A percentile compares a stretch with the other conserved stretches of the same genome.
phyloP scores from a whole-genome alignment of 2,113 vertebrate genomes.

The Glareola pratincola region DNA sequence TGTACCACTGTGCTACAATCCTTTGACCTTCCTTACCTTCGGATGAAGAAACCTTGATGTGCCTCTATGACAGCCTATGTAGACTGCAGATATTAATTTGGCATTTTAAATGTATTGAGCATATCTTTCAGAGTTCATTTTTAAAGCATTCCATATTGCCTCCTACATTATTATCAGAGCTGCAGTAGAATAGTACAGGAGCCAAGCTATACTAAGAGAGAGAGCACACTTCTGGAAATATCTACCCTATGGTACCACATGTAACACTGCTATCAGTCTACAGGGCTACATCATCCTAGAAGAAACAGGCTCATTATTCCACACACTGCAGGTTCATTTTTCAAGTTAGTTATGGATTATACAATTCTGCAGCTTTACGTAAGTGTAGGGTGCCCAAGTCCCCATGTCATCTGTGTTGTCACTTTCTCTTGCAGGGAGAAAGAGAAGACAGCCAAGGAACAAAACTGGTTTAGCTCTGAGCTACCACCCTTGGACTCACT shows the following conservation, averaged over 20 bases:
- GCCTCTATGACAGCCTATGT: background rate
- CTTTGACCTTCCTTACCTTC: background rate
- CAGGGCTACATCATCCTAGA: background rate
- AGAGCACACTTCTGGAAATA: background rate
- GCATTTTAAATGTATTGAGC: background rate
- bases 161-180: background rate
- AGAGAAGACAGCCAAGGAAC: background rate
- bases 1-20: background rate
- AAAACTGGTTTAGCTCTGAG: background rate
- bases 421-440: background rate
- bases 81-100: background rate
- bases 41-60: background rate
- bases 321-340: background rate
- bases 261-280: background rate
- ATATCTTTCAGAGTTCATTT: background rate
- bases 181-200: background rate
- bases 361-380: background rate
- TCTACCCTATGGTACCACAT: background rate
- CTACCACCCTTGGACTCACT: background rate
- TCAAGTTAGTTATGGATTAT: background rate
- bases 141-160: background rate
- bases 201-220: too few species aligned
- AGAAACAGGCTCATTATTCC: background rate
- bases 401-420: background rate
- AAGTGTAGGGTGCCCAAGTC: background rate